A percentile compares a stretch with the other conserved stretches of the same genome.
Conservation (phyloP, 2,113 vertebrate genomes). For the Aspidoscelis tigris region DNA sequence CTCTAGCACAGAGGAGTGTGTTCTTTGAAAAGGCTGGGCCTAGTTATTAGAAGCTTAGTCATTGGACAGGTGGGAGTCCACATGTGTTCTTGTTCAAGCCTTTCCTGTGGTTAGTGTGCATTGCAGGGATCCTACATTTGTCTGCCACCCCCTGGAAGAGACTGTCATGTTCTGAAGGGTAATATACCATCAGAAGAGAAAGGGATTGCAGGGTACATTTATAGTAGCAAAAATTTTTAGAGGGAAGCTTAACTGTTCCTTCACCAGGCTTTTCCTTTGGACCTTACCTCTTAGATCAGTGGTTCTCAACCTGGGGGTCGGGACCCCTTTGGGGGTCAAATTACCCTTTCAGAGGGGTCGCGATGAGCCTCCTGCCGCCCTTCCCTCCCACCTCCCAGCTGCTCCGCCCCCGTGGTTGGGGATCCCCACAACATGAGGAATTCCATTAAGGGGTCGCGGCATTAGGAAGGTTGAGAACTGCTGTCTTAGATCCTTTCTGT, state of each 20-base stretch:
- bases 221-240: not conserved
- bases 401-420: no score
- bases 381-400: no score
- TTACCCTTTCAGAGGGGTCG: no score
- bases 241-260: not conserved
- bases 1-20: not conserved
- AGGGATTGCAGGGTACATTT: not conserved
- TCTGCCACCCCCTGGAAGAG: not conserved
- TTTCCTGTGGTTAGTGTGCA: not conserved
- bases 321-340: no score
- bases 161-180: not conserved
- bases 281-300: not conserved
- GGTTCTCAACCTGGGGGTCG: no score
- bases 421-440: no score
- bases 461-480: no score
- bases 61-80: not conserved
- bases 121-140: rapidly evolving
- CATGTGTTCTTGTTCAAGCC: not conserved
- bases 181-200: rapidly evolving
- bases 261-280: not conserved
- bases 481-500: no score
- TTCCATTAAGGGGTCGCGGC: no score
- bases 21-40: not conserved
- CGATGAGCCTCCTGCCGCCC: no score
- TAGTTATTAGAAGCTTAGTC: not conserved